Conservation (phyloP, 2,888 invertebrate genomes). For the Calameuta idolon region DNA sequence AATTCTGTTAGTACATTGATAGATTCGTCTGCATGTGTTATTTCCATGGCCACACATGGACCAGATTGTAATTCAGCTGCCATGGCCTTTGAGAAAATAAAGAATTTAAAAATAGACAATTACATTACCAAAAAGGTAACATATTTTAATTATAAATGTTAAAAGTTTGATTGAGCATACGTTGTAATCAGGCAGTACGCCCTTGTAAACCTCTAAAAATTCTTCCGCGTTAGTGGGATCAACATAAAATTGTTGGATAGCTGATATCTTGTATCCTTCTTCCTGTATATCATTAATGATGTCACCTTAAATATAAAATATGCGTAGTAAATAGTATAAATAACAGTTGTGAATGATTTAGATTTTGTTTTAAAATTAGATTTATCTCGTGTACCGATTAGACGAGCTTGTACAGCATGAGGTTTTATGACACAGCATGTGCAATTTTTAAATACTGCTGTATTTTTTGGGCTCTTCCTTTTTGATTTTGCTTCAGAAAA, state of each 20-base stretch:
- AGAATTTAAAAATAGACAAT: slow-evolving; percentile 11
- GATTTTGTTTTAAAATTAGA: background rate
- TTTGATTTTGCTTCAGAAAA: slow-evolving; percentile 69
- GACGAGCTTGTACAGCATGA: slow-evolving; percentile 84
- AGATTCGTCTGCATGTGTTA: slow-evolving; percentile 74
- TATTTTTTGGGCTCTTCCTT: slow-evolving; percentile 67
- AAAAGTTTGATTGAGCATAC: slow-evolving; percentile 62
- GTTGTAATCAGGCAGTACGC: slow-evolving; percentile 83
- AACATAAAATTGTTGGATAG: slow-evolving; percentile 83
- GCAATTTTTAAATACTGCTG: slow-evolving; percentile 75
- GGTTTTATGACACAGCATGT: slow-evolving; percentile 91
- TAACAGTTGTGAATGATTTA: background rate
- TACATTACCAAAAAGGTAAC: background rate
- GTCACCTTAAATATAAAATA: slow-evolving; percentile 70
- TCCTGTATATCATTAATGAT: slow-evolving; percentile 81
- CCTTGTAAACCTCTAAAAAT: slow-evolving; percentile 93
- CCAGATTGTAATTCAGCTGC: slow-evolving; percentile 87
- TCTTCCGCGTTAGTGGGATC: slow-evolving; percentile 88
- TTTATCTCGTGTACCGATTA: slow-evolving; percentile 58
- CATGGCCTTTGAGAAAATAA: slow-evolving; percentile 73
- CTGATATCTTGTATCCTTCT: slow-evolving; percentile 83
- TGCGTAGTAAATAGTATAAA: slow-evolving; percentile 2
- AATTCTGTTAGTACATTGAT: slow-evolving; percentile 78
- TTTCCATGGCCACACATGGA: slow-evolving; percentile 87
- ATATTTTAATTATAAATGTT: slow-evolving; percentile 10